Evolutionary conservation across 2,113 vertebrate genomes (phyloP), one percentile per base, ranked within the genome.

Genomic region (Cynocephalus volans): DNA sequence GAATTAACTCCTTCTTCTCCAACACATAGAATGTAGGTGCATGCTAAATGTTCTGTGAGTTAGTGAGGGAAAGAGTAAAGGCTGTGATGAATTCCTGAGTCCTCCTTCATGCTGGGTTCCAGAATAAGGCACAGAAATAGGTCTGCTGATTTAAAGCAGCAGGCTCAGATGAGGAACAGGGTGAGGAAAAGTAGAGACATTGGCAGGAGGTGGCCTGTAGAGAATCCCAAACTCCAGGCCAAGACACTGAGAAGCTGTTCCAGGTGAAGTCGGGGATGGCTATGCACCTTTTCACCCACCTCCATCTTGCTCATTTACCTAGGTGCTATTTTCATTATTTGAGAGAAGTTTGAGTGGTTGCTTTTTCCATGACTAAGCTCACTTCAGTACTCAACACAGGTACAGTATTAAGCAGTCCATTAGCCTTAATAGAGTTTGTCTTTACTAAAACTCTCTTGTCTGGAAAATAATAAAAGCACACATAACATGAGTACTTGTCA

Each of bases 401-500:
- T 45, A 33, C 8, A 69, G 76, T 67, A 48, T 50, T 52, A 86
- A 82, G 87, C 75, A 83, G 87, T 56, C 80, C 2, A 2, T 84
- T 70, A 90, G 84, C 70, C 41, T 87, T 89, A 81, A 76, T 10
- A 64, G 70, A 52, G 41, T 79, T 67, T 73, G n/a, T 86, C 77
- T 79, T 89, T 93, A 85, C 54, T 87, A 85, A 18, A 80, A 60
- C 19, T 77, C 86, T 84, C 82, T 90, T 84, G 31, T 81, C 52
- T 92, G 19, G 52, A 87, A 98, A 97, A 80, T 86, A 90, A 89
- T 94, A 60, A 90, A 92, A 88, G 36, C 41, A 82, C 26, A 70
- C 52, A 26, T 48, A 89, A 60, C 3, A 58, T 14, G 36, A 62
- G 45, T 92, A 70, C 36, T 84, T 69, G 31, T 96, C 81, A 91